Base-by-base conservation (phyloP, 2,113 vertebrate species). In the Catharus bicknelli region DNA sequence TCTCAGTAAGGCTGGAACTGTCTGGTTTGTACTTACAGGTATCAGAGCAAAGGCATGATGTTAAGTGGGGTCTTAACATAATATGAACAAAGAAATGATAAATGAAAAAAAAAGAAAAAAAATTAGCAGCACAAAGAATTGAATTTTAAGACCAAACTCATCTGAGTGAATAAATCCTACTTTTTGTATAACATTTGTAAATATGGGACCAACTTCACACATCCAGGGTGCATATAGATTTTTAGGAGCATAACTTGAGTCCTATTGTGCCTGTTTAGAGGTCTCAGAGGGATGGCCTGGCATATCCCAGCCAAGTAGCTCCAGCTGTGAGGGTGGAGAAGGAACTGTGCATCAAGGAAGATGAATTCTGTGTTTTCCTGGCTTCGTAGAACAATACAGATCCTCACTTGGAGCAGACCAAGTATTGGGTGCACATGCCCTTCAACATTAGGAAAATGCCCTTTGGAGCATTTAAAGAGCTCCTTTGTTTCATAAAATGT, bases 331-430 rank as follows among this genome's bases (percentile, higher is more conserved):
- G 27, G 22, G 13, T 29, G 16, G 29, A 70, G 48, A 51, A 80
- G 11, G 40, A 17, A 13, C 27, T 0, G 0, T 38, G 22, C 6
- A 5, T 42, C 16, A 32, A 15, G 29, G 23, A 32, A 62, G 47
- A 13, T 25, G 7, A 58, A n/a, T 36, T 84, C 64, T 53, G 14
- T 30, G 16, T 47, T 66, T 62, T 29, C 21, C 38, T 59, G 62
- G 5, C 22, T 51, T 81, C 17, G 54, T n/a, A 17, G 27, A 22
- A 27, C 2, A 23, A 32, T n/a, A 9, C 16, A 55, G 80, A n/a
- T 72, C 29, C 45, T 94, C 16, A 16, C 48, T 75, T 48, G 11
- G 7, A 42, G 75, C 1, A 9, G 26, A 69, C 36, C 9, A 47
- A 19, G 10, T 27, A 7, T 23, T 8, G 29, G n/a, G 40, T 18